Conservation (phyloP, 2,888 invertebrate species). For the Ischnus inquisitorius region DNA sequence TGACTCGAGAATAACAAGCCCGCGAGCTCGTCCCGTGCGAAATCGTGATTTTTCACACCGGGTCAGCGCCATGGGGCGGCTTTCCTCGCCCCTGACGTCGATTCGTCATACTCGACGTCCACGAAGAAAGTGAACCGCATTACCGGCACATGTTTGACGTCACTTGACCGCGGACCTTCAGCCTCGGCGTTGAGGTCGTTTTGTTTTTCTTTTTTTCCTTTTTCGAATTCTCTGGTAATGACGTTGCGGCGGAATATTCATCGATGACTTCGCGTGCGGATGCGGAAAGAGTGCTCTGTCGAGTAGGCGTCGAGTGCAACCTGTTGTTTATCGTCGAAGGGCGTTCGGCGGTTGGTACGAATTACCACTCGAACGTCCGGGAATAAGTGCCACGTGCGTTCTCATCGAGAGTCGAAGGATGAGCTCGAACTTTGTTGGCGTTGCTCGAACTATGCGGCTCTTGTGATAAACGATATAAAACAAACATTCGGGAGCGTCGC, state of each 20-base stretch:
- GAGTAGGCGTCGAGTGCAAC: slow-evolving; percentile 78
- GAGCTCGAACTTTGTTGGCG: background rate
- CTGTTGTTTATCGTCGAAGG: slow-evolving; percentile 79
- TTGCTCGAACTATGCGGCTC: background rate
- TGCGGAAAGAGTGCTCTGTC: slow-evolving; percentile 39
- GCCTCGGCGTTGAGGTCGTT: background rate
- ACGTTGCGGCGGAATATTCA: slow-evolving; percentile 1
- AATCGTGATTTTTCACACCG: slow-evolving; percentile 10
- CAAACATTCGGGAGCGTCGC: background rate
- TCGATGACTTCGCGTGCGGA: background rate
- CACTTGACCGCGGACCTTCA: slow-evolving; percentile 31
- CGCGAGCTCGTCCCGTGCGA: background rate
- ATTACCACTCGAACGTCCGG: background rate
- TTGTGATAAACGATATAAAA: background rate
- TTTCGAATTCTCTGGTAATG: background rate
- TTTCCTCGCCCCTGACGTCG: background rate
- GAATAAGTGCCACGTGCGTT: background rate
- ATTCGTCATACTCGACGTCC: background rate
- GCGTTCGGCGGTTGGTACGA: slow-evolving; percentile 65
- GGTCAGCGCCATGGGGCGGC: background rate
- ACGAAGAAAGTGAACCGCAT: slow-evolving; percentile 5
- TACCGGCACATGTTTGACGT: slow-evolving; percentile 20
- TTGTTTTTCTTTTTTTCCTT: slow-evolving; percentile 17
- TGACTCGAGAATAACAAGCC: background rate
- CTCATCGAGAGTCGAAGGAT: background rate